Evolutionary conservation across 2,113 vertebrate genomes (phyloP).

Genomic region (Python bivittatus): DNA sequence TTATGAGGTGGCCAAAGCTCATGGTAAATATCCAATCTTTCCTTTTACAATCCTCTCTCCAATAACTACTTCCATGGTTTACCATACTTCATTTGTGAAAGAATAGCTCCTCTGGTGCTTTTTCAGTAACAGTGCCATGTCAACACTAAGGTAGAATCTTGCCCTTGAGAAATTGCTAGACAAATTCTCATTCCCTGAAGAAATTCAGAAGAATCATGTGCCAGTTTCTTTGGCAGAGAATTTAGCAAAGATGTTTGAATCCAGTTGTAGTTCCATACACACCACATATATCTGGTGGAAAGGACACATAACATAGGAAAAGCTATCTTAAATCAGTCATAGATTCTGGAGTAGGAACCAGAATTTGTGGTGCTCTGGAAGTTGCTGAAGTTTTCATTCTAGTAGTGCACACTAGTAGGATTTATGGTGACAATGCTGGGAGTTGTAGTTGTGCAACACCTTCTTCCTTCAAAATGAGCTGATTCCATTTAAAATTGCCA

Average conservation of each 20-base stretch:
- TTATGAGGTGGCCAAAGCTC: not conserved
- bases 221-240: not conserved
- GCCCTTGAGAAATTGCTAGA: not conserved
- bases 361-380: not conserved
- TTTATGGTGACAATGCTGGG: not conserved
- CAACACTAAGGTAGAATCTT: not conserved
- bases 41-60: not conserved
- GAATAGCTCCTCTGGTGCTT: not conserved
- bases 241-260: not conserved
- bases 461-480: not conserved
- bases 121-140: not conserved
- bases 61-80: not conserved
- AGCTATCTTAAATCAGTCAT: not conserved
- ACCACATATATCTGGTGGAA: not conserved
- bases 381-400: not conserved
- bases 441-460: not conserved
- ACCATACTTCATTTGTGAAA: not conserved
- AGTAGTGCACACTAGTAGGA: not conserved
- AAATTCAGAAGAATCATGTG: not conserved
- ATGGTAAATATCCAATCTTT: not conserved
- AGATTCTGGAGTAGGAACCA: not conserved
- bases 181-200: not conserved
- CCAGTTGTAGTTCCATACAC: not conserved
- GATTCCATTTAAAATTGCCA: not conserved
- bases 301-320: not conserved